These are phyloP conservation scores for Olivierus martensii DNA, from an alignment of 1,140 invertebrate species.

Conservation along the genomic window DNA sequence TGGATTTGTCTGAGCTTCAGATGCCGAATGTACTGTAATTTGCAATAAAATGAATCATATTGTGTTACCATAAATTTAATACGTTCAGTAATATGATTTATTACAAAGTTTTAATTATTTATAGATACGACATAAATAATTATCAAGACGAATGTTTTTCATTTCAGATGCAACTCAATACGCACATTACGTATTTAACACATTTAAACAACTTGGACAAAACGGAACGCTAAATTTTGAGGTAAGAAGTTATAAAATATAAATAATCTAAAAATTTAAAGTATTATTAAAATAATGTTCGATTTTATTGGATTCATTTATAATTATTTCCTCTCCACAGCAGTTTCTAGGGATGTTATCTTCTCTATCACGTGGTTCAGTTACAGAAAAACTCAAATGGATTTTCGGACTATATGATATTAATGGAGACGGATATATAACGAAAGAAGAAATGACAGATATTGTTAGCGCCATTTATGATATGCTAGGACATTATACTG, in stretches of 20 bases:
- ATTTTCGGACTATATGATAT: conserved; percentile 26
- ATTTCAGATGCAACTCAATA: conserved; percentile 79
- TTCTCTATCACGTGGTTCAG: background rate
- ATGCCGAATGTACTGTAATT: too few relatives aligned
- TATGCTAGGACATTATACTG: conserved; percentile 67
- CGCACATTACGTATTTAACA: conserved; percentile 96
- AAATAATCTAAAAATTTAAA: too few relatives aligned
- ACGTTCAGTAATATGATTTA: too few relatives aligned
- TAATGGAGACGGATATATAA: conserved; percentile 24
- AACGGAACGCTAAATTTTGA: conserved; percentile 87
- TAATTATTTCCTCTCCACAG: background rate
- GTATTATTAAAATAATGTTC: too few relatives aligned
- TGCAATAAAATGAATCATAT: too few relatives aligned
- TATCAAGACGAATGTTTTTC: too few relatives aligned
- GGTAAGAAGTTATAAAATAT: too few relatives aligned
- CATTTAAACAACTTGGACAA: conserved; percentile 86
- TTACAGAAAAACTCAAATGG: conserved; percentile 41
- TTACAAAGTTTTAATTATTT: too few relatives aligned
- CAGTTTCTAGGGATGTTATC: background rate
- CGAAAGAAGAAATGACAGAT: conserved; percentile 66
- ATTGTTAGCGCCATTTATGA: conserved; percentile 81
- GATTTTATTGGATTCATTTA: too few relatives aligned
- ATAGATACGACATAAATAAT: too few relatives aligned
- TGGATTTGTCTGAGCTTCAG: too few relatives aligned
- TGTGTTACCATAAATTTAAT: too few relatives aligned